Conservation (phyloP, 2,888 invertebrate species). For the Stomorhina lunata region DNA sequence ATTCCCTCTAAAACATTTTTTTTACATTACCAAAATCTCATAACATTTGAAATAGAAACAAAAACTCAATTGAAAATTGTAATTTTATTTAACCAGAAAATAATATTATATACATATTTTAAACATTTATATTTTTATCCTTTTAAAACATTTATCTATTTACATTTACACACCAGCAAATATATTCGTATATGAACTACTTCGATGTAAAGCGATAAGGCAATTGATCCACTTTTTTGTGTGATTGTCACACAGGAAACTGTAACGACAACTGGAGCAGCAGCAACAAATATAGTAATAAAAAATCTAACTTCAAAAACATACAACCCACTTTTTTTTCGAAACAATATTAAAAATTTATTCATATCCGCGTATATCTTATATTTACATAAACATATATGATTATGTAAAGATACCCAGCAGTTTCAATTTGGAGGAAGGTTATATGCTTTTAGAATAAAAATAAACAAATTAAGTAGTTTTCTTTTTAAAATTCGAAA, state of each 20-base stretch:
- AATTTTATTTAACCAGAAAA: not conserved
- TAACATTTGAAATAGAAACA: not conserved
- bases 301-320: not conserved
- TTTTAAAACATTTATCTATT: slow-evolving; percentile 8
- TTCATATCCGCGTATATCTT: slow-evolving; percentile 17
- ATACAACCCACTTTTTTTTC: slow-evolving; percentile 21
- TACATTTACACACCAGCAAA: not conserved
- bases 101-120: not conserved
- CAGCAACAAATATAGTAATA: not conserved
- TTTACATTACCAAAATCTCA: not conserved
- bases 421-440: too few species aligned
- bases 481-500: too few species aligned
- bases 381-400: not conserved
- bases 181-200: not conserved
- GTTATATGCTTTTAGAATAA: too few species aligned
- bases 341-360: slow-evolving; percentile 42
- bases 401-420: too few species aligned
- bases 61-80: not conserved
- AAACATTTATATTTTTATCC: not conserved
- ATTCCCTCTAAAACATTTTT: too few species aligned
- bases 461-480: too few species aligned
- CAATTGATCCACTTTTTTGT: slow-evolving; percentile 12
- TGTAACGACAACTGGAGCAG: not conserved
- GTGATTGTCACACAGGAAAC: not conserved
- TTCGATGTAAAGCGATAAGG: slow-evolving; percentile 20